Evolutionary conservation across 2,797 vertebrate species (phyloP).

Genomic region (Malacoctenus gilli): DNA sequence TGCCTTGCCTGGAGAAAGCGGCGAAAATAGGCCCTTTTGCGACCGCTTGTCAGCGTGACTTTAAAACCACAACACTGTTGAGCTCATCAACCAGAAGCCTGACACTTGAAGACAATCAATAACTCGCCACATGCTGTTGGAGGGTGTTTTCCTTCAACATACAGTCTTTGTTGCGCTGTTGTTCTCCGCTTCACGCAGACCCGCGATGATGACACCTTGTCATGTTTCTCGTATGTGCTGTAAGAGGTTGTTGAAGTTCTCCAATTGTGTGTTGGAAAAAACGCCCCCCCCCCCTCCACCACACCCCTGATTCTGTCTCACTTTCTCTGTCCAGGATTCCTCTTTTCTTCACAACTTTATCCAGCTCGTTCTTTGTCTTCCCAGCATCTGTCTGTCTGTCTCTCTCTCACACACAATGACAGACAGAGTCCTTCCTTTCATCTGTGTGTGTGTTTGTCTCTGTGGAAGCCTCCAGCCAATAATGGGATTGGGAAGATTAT

Average conservation of each 20-base stretch:
- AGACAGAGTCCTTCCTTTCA: slow-evolving; percentile 46
- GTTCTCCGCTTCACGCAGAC: not conserved
- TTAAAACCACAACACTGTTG: slow-evolving; percentile 1
- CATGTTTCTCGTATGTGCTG: slow-evolving; percentile 1
- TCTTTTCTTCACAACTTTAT: slow-evolving; percentile 17
- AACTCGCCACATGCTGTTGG: not conserved
- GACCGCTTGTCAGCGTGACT: too few relatives aligned
- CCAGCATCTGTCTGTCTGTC: too few relatives aligned
- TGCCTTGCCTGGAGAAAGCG: too few relatives aligned
- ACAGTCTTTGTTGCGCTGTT: not conserved
- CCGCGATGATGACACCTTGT: not conserved
- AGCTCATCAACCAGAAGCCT: not conserved
- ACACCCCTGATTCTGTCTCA: slow-evolving; percentile 4
- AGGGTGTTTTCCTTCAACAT: not conserved
- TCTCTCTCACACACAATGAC: slow-evolving; percentile 28
- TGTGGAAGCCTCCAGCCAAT: slow-evolving; percentile 56
- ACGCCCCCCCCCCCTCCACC: too few relatives aligned
- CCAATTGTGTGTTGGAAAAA: not conserved
- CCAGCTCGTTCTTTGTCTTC: too few relatives aligned
- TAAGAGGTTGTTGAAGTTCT: slow-evolving; percentile 9
- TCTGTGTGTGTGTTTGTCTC: slow-evolving; percentile 32
- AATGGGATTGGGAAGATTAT: slow-evolving; percentile 77
- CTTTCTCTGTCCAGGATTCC: slow-evolving; percentile 3
- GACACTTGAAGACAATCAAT: not conserved
- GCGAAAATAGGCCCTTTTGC: too few relatives aligned